Conservation (phyloP, 2,113 vertebrate genomes). For the Pycnonotus jocosus region DNA sequence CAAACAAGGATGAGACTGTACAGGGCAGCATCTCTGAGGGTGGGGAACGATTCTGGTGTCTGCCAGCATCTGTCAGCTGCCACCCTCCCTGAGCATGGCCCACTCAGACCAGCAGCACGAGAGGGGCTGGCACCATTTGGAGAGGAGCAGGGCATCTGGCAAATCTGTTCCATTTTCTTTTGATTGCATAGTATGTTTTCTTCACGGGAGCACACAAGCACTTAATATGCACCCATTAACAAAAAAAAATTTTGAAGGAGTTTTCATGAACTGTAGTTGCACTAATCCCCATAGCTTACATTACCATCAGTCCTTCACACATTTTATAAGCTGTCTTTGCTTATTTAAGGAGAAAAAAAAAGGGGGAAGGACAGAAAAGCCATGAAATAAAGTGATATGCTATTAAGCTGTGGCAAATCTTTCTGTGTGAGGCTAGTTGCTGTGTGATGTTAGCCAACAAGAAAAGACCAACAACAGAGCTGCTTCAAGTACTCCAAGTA, state of each 20-base stretch:
- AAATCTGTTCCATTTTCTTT: background rate
- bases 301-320: background rate
- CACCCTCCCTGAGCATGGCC: background rate
- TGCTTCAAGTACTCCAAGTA: background rate
- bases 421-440: background rate
- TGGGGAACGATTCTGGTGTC: accelerated
- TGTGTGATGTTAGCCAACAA: background rate
- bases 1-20: background rate
- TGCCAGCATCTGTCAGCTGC: background rate
- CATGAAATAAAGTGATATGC: background rate
- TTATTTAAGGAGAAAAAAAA: background rate
- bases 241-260: background rate
- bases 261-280: background rate
- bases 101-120: accelerated
- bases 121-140: background rate
- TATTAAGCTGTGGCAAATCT: background rate
- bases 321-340: background rate
- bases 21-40: background rate
- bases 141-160: background rate
- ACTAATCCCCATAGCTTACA: background rate
- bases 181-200: background rate
- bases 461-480: background rate
- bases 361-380: background rate
- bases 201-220: background rate
- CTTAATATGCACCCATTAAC: background rate